phyloP scores from a whole-genome alignment of 2,888 invertebrate genomes.

The Laothoe populi region DNA sequence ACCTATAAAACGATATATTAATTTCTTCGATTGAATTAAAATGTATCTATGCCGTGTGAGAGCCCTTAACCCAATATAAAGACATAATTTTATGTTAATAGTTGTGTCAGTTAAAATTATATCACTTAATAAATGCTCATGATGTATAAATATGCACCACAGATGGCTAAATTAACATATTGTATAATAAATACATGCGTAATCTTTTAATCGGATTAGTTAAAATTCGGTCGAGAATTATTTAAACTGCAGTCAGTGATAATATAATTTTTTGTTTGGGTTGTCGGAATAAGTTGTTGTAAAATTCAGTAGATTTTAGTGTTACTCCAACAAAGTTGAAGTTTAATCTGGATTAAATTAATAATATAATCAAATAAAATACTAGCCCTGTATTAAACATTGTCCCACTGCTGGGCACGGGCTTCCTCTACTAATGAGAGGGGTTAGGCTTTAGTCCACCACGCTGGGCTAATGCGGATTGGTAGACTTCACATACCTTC shows the following conservation, averaged over 20 bases:
- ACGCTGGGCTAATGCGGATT: too few species aligned
- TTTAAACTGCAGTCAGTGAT: background rate
- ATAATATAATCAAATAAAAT: too few species aligned
- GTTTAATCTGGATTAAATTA: too few species aligned
- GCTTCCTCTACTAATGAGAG: too few species aligned
- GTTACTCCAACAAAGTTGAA: too few species aligned
- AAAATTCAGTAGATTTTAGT: too few species aligned
- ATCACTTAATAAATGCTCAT: background rate
- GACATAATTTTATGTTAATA: background rate
- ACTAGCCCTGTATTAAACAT: too few species aligned
- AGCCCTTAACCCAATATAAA: background rate
- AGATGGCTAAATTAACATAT: background rate
- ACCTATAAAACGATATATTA: too few species aligned
- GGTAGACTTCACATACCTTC: too few species aligned
- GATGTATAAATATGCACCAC: background rate
- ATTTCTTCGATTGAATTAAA: background rate
- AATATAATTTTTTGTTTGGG: background rate
- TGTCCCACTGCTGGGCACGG: too few species aligned
- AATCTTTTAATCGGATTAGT: background rate
- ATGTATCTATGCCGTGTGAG: background rate
- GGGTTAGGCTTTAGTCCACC: too few species aligned
- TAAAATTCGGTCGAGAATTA: background rate
- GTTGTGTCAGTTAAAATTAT: background rate
- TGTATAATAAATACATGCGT: background rate
- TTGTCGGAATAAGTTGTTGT: background rate